Conservation (phyloP, 2,113 vertebrate genomes). For the Symphodus melops region DNA sequence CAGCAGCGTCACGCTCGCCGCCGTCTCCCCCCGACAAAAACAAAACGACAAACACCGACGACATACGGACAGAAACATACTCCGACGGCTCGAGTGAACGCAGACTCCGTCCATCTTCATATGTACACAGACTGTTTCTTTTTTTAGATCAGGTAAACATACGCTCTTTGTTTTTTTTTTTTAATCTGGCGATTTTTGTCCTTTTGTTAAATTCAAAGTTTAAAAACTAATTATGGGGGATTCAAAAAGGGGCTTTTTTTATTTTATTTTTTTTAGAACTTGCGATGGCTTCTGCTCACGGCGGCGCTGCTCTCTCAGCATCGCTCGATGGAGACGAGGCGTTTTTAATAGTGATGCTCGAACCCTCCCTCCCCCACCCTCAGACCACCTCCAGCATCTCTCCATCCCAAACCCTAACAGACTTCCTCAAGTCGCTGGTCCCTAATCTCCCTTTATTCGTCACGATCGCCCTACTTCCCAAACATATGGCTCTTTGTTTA, state of each 20-base stretch:
- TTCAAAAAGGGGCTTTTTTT: slow-evolving; percentile 61
- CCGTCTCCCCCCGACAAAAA: slow-evolving; percentile 49
- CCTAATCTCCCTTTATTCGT: slow-evolving; percentile 79
- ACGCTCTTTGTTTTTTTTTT: slow-evolving; percentile 38
- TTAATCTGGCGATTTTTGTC: slow-evolving; percentile 31
- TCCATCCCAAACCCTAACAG: slow-evolving; percentile 1
- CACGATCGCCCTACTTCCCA: slow-evolving; percentile 65
- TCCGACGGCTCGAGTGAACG: slow-evolving; percentile 42
- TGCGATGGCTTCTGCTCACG: slow-evolving; percentile 68
- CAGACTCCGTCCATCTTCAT: slow-evolving; percentile 52
- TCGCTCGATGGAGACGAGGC: slow-evolving; percentile 52
- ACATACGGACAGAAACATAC: slow-evolving; percentile 57
- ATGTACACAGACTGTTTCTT: slow-evolving; percentile 36
- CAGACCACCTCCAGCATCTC: slow-evolving; percentile 31
- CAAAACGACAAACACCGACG: slow-evolving; percentile 49
- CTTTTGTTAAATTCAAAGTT: slow-evolving; percentile 42
- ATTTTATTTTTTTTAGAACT: too few species aligned
- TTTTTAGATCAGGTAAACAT: slow-evolving; percentile 62
- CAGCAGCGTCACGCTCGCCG: slow-evolving; percentile 45
- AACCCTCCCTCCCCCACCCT: slow-evolving; percentile 35
- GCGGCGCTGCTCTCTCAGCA: slow-evolving; percentile 56
- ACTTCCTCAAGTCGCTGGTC: slow-evolving; percentile 62
- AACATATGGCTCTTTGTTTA: slow-evolving; percentile 72
- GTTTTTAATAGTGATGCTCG: slow-evolving; percentile 73
- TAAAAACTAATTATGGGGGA: slow-evolving; percentile 57